Conservation (phyloP, 2,797 vertebrate genomes). For the Falco berigora region DNA sequence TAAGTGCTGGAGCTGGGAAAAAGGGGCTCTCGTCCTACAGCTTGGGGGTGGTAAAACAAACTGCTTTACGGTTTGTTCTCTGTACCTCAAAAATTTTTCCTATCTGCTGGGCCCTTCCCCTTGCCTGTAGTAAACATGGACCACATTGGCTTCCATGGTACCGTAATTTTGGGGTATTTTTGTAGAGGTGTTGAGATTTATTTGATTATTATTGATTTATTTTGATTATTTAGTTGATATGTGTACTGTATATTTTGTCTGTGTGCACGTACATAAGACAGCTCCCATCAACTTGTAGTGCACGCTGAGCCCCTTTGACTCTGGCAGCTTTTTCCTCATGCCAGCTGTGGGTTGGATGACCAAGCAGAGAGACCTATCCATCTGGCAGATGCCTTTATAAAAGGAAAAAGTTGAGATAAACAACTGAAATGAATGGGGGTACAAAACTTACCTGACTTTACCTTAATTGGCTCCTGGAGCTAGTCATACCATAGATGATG, state of each 20-base stretch:
- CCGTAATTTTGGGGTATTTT: neutral
- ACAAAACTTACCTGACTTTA: neutral
- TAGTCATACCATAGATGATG: neutral
- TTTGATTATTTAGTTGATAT: too few relatives aligned
- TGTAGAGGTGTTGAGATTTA: neutral
- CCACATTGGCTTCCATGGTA: neutral
- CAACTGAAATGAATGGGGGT: neutral
- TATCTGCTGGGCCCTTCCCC: neutral
- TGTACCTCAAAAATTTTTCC: neutral
- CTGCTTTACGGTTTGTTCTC: neutral
- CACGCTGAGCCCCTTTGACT: neutral
- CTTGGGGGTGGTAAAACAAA: neutral
- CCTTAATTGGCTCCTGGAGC: slow-evolving; percentile 29
- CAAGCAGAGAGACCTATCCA: neutral
- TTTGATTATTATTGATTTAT: neutral
- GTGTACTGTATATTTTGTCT: neutral
- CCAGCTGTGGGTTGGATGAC: neutral
- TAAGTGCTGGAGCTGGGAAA: slow-evolving; percentile 41
- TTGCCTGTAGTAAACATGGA: neutral
- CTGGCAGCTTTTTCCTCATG: neutral
- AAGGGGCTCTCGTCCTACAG: neutral
- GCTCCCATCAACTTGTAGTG: neutral
- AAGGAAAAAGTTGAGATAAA: slow-evolving; percentile 36
- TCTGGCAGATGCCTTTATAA: neutral
- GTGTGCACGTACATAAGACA: neutral